A percentile compares a stretch with the other conserved stretches of the same genome.
These are phyloP conservation scores for Teleogryllus oceanicus DNA, from an alignment of 2,888 invertebrate genomes.

Conservation along the genomic window DNA sequence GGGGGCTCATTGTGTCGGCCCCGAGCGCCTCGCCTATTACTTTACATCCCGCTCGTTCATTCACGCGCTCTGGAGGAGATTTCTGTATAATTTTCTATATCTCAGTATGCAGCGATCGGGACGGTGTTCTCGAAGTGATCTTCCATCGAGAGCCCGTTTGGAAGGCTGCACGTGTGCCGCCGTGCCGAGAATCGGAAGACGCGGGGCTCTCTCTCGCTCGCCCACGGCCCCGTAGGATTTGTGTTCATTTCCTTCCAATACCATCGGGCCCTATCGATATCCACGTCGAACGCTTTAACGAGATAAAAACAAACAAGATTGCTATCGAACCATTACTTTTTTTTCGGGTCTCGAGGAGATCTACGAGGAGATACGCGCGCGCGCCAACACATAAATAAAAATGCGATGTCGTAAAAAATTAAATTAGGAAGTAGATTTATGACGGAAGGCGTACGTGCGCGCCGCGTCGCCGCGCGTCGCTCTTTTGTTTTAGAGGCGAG, in stretches of 20 bases:
- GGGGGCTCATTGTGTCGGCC: no score
- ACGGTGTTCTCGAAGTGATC: no score
- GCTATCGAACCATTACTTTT: slow-evolving; percentile 27
- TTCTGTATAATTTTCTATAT: no score
- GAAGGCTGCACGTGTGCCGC: no score
- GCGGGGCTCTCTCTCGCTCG: not conserved
- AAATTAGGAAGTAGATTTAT: slow-evolving; percentile 35
- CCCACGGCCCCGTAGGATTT: not conserved
- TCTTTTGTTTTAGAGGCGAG: slow-evolving; percentile 22
- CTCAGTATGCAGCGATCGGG: no score
- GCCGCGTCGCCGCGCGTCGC: not conserved
- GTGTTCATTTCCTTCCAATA: slow-evolving; percentile 21
- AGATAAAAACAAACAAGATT: slow-evolving; percentile 33
- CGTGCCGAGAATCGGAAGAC: not conserved
- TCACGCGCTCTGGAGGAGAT: no score
- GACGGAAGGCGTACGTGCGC: slow-evolving; percentile 19
- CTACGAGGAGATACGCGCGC: not conserved
- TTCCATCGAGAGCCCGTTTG: no score
- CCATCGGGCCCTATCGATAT: slow-evolving; percentile 21
- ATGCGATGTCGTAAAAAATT: slow-evolving; percentile 29
- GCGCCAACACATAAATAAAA: slow-evolving; percentile 25
- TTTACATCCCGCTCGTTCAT: no score
- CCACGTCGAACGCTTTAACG: slow-evolving; percentile 28
- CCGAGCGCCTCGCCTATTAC: no score
- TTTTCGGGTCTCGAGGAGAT: slow-evolving; percentile 18